A percentile compares a stretch with the other conserved stretches of the same genome.
These are phyloP conservation scores for Limnothrissa miodon DNA, from an alignment of 2,113 vertebrate genomes.

Conservation along the genomic window DNA sequence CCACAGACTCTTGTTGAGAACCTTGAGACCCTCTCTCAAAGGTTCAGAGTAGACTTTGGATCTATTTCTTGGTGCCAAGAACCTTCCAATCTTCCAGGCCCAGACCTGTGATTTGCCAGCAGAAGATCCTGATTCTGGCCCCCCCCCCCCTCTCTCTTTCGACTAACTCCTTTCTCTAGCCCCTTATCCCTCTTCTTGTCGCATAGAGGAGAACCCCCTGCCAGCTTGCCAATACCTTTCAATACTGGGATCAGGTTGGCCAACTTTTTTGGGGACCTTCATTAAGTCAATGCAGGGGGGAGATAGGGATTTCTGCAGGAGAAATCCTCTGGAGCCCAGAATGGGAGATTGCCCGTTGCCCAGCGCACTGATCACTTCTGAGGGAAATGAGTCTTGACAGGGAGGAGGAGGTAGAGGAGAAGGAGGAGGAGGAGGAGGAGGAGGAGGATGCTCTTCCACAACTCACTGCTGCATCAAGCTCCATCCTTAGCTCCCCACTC, in stretches of 20 bases:
- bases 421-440: conserved; percentile 55
- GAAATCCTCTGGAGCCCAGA: conserved; percentile 55
- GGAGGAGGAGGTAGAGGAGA: conserved; percentile 54
- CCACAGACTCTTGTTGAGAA: not conserved
- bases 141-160: conserved; percentile 4
- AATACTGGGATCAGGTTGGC: conserved; percentile 52
- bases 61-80: conserved; percentile 43
- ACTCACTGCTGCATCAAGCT: not conserved
- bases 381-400: conserved; percentile 75
- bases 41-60: conserved; percentile 31
- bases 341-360: conserved; percentile 66
- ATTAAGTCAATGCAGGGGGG: conserved; percentile 56
- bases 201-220: conserved; percentile 38
- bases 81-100: conserved; percentile 56
- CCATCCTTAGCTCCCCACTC: conserved; percentile 45
- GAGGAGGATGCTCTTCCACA: conserved; percentile 60
- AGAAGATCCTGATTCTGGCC: conserved; percentile 40
- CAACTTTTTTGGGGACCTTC: conserved; percentile 59
- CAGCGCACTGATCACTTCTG: conserved; percentile 65
- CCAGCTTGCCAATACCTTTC: conserved; percentile 43
- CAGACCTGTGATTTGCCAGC: conserved; percentile 44
- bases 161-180: conserved; percentile 31
- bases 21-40: conserved; percentile 47
- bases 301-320: conserved; percentile 57
- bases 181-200: not conserved